phyloP scores from a whole-genome alignment of 2,113 vertebrate species.

The Xiphophorus hellerii region DNA sequence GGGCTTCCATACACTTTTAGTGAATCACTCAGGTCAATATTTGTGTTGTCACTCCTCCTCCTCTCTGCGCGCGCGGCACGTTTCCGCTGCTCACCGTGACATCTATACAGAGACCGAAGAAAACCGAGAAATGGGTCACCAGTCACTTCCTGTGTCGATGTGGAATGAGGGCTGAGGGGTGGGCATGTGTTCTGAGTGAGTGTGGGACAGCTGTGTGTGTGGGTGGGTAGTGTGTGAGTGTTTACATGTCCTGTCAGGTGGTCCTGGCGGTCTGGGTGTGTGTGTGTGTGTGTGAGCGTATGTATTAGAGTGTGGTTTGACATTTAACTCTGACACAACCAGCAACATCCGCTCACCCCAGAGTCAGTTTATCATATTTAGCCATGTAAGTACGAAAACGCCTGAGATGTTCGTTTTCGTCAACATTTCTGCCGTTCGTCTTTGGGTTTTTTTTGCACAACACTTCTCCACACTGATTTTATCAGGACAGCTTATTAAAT shows the following conservation, averaged over 20 bases:
- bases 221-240: slow-evolving; percentile 15
- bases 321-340: slow-evolving; percentile 71
- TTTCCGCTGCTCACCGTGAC: slow-evolving; percentile 51
- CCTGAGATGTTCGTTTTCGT: slow-evolving; percentile 3
- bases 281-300: slow-evolving; percentile 29
- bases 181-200: slow-evolving; percentile 22
- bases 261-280: slow-evolving; percentile 45
- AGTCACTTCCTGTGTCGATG: slow-evolving; percentile 68
- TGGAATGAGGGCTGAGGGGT: slow-evolving; percentile 34
- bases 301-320: slow-evolving; percentile 79
- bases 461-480: neutral
- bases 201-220: slow-evolving; percentile 9
- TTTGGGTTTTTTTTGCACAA: neutral
- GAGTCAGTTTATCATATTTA: slow-evolving; percentile 47
- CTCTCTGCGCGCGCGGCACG: neutral
- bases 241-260: slow-evolving; percentile 74
- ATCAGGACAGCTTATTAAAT: neutral
- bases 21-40: slow-evolving; percentile 20
- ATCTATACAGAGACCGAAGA: slow-evolving; percentile 44
- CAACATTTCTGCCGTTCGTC: neutral
- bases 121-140: slow-evolving; percentile 73
- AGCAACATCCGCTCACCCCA: slow-evolving; percentile 63
- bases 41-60: neutral
- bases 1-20: no score
- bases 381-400: slow-evolving; percentile 31